Conservation (phyloP, 2,888 invertebrate species). For the Aleiodes leptofemur region DNA sequence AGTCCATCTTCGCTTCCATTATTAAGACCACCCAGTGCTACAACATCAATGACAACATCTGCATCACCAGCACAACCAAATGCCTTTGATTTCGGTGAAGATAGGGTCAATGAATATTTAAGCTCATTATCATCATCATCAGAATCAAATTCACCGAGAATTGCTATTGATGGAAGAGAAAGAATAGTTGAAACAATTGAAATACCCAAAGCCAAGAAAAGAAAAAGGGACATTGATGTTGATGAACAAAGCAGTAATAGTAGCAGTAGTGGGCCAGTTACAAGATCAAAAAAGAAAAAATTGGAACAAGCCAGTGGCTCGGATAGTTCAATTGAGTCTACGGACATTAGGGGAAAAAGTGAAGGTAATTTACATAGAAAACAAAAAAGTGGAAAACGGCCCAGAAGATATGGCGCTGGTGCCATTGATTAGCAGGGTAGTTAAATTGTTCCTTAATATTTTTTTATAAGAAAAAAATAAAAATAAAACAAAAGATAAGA, state of each 20-base stretch:
- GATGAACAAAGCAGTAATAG: slow-evolving; percentile 11
- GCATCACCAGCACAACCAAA: slow-evolving; percentile 68
- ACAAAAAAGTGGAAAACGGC: slow-evolving; percentile 66
- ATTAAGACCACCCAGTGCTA: slow-evolving; percentile 61
- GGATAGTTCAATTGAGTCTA: slow-evolving; percentile 57
- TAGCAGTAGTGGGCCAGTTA: slow-evolving; percentile 65
- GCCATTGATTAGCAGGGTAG: slow-evolving; percentile 61
- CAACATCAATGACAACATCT: slow-evolving; percentile 56
- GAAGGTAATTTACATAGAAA: slow-evolving; percentile 64
- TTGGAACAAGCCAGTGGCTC: slow-evolving; percentile 60
- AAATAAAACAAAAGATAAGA: too few species aligned
- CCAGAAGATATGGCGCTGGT: slow-evolving; percentile 63
- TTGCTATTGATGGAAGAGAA: slow-evolving; percentile 32
- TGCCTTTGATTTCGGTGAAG: slow-evolving; percentile 76
- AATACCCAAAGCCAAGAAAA: slow-evolving; percentile 55
- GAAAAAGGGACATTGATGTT: slow-evolving; percentile 55
- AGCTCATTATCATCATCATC: slow-evolving; percentile 76
- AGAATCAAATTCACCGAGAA: slow-evolving; percentile 66
- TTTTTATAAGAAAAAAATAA: slow-evolving; percentile 4
- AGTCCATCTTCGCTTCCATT: slow-evolving; percentile 61
- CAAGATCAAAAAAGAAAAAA: slow-evolving; percentile 70
- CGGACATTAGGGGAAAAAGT: slow-evolving; percentile 53
- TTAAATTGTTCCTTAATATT: slow-evolving; percentile 1
- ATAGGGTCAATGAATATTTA: slow-evolving; percentile 76
- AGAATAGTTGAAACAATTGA: slow-evolving; percentile 45